phyloP scores from a whole-genome alignment of 2,888 invertebrate genomes.

The Coleophora flavipennella region DNA sequence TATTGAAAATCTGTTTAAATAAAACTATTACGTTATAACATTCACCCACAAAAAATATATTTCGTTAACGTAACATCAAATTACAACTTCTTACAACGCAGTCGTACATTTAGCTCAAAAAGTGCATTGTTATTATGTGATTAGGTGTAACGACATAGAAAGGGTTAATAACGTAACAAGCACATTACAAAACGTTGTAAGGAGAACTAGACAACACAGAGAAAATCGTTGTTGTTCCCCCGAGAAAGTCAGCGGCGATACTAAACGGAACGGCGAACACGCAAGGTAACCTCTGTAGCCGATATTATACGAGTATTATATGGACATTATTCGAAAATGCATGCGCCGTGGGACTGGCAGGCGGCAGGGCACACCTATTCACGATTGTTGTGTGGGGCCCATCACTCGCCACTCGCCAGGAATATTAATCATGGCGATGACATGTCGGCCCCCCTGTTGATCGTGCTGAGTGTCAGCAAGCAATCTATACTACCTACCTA shows the following conservation, averaged over 20 bases:
- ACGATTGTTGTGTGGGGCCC: constrained; percentile 55
- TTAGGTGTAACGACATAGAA: constrained; percentile 20
- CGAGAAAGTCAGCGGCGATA: constrained; percentile 51
- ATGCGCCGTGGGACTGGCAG: constrained; percentile 60
- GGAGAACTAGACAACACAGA: neutral
- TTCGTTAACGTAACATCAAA: neutral
- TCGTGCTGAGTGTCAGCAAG: no score
- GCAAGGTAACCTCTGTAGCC: constrained; percentile 39
- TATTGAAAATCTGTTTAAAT: no score
- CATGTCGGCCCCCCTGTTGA: constrained; percentile 19
- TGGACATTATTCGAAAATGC: constrained; percentile 69
- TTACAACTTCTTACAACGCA: constrained; percentile 13
- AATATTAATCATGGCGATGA: constrained; percentile 66
- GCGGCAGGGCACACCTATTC: constrained; percentile 44
- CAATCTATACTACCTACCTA: no score
- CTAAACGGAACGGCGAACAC: constrained; percentile 46
- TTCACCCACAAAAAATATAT: no score
- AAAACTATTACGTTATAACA: no score
- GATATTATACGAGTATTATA: constrained; percentile 67
- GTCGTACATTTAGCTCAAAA: constrained; percentile 1
- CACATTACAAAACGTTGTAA: constrained; percentile 9
- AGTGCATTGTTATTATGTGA: constrained; percentile 15
- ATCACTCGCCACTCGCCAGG: constrained; percentile 47
- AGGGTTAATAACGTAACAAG: constrained; percentile 21
- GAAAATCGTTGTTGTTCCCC: constrained; percentile 24